Evolutionary conservation across 2,888 invertebrate species (phyloP), one percentile per base, ranked within the genome.

Genomic region (Fragum fragum): DNA sequence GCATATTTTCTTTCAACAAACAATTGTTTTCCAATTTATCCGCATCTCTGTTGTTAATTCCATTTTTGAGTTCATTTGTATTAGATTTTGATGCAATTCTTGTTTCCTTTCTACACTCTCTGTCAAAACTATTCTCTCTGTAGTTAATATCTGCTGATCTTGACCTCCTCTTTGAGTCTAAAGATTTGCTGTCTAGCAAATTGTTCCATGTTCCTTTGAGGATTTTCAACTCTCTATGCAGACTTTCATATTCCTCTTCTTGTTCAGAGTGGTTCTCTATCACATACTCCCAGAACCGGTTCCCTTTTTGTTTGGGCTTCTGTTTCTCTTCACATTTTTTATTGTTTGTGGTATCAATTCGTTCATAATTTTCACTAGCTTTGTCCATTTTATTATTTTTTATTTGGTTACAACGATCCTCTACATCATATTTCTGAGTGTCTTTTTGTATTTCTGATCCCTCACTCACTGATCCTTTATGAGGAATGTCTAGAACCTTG

Each of bases 131-230:
- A 26, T 57, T 11, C 23, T 57, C 57, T 5, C 6, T 57, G 11
- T 47, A 47, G n/a, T n/a, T 14, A 26, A 57, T 11, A 57, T 57
- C 23, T 23, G 23, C 23, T 23, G 21, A 21, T 23, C 57, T n/a
- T 6, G 66, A 66, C 36, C 42, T 39, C 21, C 39, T 21, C 29
- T 26, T 42, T 7, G 26, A 39, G 21, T 39, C 42, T 3, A 21
- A 14, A 28, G 21, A 32, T n/a, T 32, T 63, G 16, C 29, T 32
- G n/a, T 39, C 66, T 18, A 1, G 23, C 21, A 73, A 11, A 61
- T 77, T 59, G 66, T 77, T 83, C 72, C 74, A 80, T 21, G 80
- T 16, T 47, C 57, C 52, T 21, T 75, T 36, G 2, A 84, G 29
- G 42, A 14, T 47, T 32, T 75, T 59, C 9, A 83, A 39, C 53